These are phyloP conservation scores for Cygnus olor DNA, from an alignment of 2,797 vertebrate species.

Conservation along the genomic window DNA sequence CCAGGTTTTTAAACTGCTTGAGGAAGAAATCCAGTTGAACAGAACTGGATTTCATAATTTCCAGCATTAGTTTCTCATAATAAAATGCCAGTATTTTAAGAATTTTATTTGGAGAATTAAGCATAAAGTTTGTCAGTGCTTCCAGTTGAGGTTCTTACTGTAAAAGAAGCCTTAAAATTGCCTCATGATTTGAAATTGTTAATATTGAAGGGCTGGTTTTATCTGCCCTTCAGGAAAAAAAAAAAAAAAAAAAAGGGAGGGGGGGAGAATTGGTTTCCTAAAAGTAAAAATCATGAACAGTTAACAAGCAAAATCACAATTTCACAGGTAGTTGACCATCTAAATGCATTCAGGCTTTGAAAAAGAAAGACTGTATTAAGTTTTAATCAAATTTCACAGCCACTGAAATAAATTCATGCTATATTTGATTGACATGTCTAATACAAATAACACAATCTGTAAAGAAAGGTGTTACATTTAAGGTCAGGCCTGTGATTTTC, in stretches of 20 bases:
- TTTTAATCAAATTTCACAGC: conserved; percentile 78
- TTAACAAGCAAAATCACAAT: conserved; percentile 74
- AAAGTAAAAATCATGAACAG: conserved; percentile 65
- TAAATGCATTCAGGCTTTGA: conserved; percentile 60
- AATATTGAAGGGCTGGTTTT: background rate
- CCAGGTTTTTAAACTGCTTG: background rate
- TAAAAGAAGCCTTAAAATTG: background rate
- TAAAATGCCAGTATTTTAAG: background rate
- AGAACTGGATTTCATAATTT: background rate
- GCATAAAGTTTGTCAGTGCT: background rate
- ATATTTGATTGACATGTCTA: conserved; percentile 70
- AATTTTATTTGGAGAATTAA: background rate
- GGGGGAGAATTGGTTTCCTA: conserved; percentile 8
- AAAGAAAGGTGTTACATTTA: conserved; percentile 62
- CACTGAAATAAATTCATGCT: conserved; percentile 64
- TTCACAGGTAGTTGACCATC: conserved; percentile 63
- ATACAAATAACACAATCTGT: conserved; percentile 67
- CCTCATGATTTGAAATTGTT: background rate
- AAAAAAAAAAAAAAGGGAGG: background rate
- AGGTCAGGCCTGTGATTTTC: conserved; percentile 62
- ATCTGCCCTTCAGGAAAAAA: conserved; percentile 17
- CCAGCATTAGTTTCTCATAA: background rate
- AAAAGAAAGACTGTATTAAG: conserved; percentile 63
- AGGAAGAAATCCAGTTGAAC: background rate
- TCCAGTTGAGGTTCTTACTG: background rate